Evolutionary conservation across 2,888 invertebrate genomes (phyloP).

Genomic region (Lucinisca nassula): DNA sequence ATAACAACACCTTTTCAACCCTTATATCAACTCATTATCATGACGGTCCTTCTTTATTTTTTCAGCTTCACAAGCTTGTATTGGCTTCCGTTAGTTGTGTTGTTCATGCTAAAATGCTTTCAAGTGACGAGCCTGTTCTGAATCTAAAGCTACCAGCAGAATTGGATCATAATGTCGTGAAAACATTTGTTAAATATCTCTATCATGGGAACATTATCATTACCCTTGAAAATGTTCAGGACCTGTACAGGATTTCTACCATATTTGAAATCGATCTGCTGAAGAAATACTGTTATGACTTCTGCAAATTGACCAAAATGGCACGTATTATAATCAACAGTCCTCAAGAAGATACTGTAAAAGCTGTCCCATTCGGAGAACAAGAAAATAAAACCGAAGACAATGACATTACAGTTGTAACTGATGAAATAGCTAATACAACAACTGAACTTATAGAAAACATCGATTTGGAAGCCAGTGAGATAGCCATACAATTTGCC

Average conservation of each 20-base stretch:
- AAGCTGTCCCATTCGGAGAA: slow-evolving; percentile 30
- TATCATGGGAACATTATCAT: slow-evolving; percentile 73
- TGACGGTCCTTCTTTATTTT: not conserved
- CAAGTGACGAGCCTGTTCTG: not conserved
- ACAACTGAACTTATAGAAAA: not conserved
- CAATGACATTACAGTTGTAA: not conserved
- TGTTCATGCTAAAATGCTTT: slow-evolving; percentile 33
- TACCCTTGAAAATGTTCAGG: slow-evolving; percentile 70
- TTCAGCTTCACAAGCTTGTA: slow-evolving; percentile 76
- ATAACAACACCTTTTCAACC: too few species aligned
- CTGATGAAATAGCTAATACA: not conserved
- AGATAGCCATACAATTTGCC: not conserved
- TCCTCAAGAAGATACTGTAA: slow-evolving; percentile 57
- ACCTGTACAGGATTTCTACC: slow-evolving; percentile 67
- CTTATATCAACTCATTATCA: too few species aligned
- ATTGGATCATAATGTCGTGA: slow-evolving; percentile 66
- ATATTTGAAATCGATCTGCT: slow-evolving; percentile 55
- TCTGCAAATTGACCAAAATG: slow-evolving; percentile 58
- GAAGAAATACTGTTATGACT: slow-evolving; percentile 61
- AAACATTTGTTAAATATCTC: slow-evolving; percentile 71
- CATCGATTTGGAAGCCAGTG: not conserved
- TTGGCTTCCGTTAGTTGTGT: slow-evolving; percentile 69
- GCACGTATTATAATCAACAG: slow-evolving; percentile 64
- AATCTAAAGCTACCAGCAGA: slow-evolving; percentile 67
- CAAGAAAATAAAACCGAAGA: not conserved